Conservation (phyloP, 2,888 invertebrate species). For the Nemotelus pantherinus region DNA sequence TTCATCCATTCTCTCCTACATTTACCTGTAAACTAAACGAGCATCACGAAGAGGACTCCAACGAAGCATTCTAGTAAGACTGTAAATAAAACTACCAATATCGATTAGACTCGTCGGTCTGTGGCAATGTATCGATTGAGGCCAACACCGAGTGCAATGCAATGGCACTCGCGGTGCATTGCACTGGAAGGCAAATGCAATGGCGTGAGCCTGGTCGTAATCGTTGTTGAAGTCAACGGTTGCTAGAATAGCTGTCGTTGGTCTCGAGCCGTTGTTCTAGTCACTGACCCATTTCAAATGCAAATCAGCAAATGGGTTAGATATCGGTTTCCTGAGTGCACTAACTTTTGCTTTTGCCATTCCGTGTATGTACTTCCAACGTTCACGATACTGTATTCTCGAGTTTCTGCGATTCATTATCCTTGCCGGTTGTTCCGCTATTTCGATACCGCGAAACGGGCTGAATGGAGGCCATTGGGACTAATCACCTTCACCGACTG, state of each 20-base stretch:
- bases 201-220: background rate
- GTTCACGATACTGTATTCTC: too few relatives aligned
- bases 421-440: background rate
- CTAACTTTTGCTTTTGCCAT: slow-evolving; percentile 36
- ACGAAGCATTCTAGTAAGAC: too few relatives aligned
- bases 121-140: slow-evolving; percentile 27
- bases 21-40: too few relatives aligned
- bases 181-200: slow-evolving; percentile 27
- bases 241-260: background rate
- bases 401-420: background rate
- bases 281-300: slow-evolving; percentile 35
- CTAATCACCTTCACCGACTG: slow-evolving; percentile 5
- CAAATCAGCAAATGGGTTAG: slow-evolving; percentile 28
- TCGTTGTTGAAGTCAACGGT: background rate
- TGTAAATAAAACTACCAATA: too few relatives aligned
- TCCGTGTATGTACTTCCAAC: background rate
- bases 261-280: too few relatives aligned
- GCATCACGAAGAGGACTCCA: too few relatives aligned
- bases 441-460: too few relatives aligned
- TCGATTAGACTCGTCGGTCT: background rate
- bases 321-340: slow-evolving; percentile 35
- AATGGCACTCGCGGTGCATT: slow-evolving; percentile 12
- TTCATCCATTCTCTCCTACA: too few relatives aligned
- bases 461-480: slow-evolving; percentile 14
- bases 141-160: slow-evolving; percentile 22